phyloP scores from a whole-genome alignment of 2,888 invertebrate genomes.

The Orthosia gothica region DNA sequence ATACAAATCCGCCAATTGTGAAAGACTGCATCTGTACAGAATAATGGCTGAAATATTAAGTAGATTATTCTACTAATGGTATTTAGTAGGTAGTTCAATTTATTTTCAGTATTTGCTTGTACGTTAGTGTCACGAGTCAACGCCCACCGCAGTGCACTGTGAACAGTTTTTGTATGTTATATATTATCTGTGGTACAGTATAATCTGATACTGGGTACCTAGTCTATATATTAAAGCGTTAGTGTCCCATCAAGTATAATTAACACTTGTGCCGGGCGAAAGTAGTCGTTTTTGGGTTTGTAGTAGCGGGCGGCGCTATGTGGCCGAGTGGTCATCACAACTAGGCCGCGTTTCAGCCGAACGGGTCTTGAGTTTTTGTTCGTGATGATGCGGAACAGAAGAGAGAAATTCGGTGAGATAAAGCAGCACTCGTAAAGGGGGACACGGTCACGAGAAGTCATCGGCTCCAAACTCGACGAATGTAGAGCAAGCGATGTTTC shows the following conservation, averaged over 20 bases:
- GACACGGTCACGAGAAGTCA: constrained; percentile 90
- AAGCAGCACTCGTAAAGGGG: constrained; percentile 88
- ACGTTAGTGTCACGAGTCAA: constrained; percentile 35
- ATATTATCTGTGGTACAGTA: constrained; percentile 57
- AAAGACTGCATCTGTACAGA: not conserved
- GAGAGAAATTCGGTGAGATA: constrained; percentile 90
- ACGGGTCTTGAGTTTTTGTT: constrained; percentile 90
- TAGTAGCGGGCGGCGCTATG: constrained; percentile 72
- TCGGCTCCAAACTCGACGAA: constrained; percentile 87
- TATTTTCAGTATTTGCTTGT: not conserved
- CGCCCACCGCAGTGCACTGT: not conserved
- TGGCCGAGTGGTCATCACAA: constrained; percentile 78
- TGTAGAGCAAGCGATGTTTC: constrained; percentile 88
- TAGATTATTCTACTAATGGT: not conserved
- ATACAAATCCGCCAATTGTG: not conserved
- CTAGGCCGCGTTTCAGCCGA: constrained; percentile 88
- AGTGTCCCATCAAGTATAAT: constrained; percentile 75
- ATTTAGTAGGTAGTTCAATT: not conserved
- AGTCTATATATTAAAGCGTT: constrained; percentile 52
- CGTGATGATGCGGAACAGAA: constrained; percentile 89
- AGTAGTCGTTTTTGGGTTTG: constrained; percentile 73
- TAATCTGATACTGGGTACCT: constrained; percentile 54
- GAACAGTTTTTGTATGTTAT: constrained; percentile 58
- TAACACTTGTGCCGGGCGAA: constrained; percentile 75
- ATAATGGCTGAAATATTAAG: not conserved